These are phyloP conservation scores for Abrostola triplasia DNA, from an alignment of 2,888 invertebrate species.

Conservation along the genomic window DNA sequence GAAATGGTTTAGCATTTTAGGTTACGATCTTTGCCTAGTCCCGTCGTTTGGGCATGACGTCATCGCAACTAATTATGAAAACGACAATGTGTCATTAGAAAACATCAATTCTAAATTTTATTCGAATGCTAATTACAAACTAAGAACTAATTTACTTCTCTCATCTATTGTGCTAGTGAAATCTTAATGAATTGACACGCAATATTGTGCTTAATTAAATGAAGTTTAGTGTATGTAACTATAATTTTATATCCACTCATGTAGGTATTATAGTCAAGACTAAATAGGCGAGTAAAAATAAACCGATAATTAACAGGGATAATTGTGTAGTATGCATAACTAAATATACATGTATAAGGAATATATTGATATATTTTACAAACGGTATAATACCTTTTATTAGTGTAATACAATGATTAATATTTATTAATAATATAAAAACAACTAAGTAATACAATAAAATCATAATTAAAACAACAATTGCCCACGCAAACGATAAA, in stretches of 20 bases:
- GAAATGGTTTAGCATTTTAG: background rate
- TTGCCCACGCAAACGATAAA: constrained; percentile 8
- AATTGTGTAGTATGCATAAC: constrained; percentile 4
- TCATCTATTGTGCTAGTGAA: constrained; percentile 16
- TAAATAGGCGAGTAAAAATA: background rate
- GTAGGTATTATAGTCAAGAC: too few relatives aligned
- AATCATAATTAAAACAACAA: constrained; percentile 11
- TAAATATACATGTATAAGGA: background rate
- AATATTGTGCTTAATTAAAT: background rate
- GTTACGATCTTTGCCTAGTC: background rate
- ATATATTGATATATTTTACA: background rate
- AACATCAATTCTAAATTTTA: constrained; percentile 11
- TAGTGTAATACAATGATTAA: too few relatives aligned
- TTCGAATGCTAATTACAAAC: constrained; percentile 33
- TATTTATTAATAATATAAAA: constrained; percentile 15
- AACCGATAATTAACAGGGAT: constrained; percentile 1
- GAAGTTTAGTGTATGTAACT: too few relatives aligned
- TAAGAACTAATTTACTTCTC: constrained; percentile 38
- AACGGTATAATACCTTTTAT: constrained; percentile 2
- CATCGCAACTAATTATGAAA: background rate
- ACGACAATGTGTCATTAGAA: background rate
- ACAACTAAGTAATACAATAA: constrained; percentile 14
- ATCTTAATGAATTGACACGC: constrained; percentile 10
- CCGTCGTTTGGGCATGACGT: background rate
- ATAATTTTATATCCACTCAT: too few relatives aligned